Percentiles rank a stretch among this genome's conserved stretches.
Evolutionary conservation across 2,888 invertebrate genomes (phyloP).

Genomic region (Crocallis elinguaria): DNA sequence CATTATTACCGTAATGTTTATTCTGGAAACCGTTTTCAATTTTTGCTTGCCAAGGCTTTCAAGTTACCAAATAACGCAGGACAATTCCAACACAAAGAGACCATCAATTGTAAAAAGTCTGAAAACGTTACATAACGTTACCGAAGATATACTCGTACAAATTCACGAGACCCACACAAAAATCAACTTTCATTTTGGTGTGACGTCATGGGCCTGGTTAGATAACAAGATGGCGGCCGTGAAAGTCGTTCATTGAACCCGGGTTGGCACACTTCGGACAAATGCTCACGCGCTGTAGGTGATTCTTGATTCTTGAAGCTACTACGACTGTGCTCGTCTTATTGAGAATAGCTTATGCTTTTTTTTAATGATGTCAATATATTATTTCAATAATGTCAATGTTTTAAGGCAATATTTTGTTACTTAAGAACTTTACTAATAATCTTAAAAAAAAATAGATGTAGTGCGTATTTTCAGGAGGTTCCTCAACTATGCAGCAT

Average conservation of each 20-base stretch:
- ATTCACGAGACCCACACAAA: constrained; percentile 19
- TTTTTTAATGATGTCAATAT: too few species aligned
- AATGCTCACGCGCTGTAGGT: constrained; percentile 15
- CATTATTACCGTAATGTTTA: too few species aligned
- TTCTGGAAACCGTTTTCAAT: too few species aligned
- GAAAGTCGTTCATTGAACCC: constrained; percentile 61
- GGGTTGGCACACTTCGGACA: constrained; percentile 37
- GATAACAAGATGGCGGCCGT: constrained; percentile 48
- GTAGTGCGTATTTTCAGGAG: too few species aligned
- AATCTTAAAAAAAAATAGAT: too few species aligned
- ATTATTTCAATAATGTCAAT: too few species aligned
- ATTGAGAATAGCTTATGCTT: too few species aligned
- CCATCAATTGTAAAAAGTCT: neutral
- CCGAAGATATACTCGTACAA: constrained; percentile 12
- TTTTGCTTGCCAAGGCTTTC: neutral
- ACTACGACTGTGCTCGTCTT: neutral
- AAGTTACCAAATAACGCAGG: neutral
- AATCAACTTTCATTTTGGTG: constrained; percentile 21
- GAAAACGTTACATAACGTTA: constrained; percentile 18
- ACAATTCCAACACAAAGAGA: neutral
- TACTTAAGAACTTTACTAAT: too few species aligned
- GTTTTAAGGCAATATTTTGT: too few species aligned
- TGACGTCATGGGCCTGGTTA: constrained; percentile 48
- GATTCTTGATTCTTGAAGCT: neutral
- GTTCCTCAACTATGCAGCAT: too few species aligned